These are phyloP conservation scores for Notamacropus eugenii DNA, from an alignment of 2,797 vertebrate species.

Conservation along the genomic window DNA sequence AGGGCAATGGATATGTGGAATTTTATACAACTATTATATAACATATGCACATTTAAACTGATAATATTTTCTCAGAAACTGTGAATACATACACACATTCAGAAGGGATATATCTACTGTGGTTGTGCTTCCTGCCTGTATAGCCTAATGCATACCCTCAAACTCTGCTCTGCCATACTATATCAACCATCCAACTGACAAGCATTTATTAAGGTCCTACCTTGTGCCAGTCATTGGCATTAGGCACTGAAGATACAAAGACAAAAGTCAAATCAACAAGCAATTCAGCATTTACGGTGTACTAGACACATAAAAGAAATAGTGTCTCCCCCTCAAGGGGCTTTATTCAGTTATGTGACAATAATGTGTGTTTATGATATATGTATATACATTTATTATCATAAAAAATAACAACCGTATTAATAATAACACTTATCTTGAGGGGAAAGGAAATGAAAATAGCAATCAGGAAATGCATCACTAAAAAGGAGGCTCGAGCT, in stretches of 20 bases:
- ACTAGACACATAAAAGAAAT: background rate
- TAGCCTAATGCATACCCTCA: too few species aligned
- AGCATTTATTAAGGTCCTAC: background rate
- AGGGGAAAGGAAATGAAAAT: background rate
- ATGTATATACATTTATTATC: background rate
- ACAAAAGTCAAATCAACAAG: background rate
- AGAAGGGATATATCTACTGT: too few species aligned
- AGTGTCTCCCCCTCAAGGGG: slow-evolving; percentile 10
- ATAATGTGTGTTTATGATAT: background rate
- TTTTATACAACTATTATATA: too few species aligned
- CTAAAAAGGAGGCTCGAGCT: background rate
- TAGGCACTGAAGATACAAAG: background rate
- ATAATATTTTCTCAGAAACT: too few species aligned
- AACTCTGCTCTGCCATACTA: too few species aligned
- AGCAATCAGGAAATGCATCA: background rate
- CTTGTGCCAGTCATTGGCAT: background rate
- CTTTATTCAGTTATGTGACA: background rate
- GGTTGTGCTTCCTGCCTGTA: too few species aligned
- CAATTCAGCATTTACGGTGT: background rate
- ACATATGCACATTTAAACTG: too few species aligned
- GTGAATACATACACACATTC: too few species aligned
- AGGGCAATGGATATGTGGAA: too few species aligned
- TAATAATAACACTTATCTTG: background rate
- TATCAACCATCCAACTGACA: background rate
- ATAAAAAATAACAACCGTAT: background rate